Percentiles rank a stretch among this genome's conserved stretches.
Conservation (phyloP, 2,797 vertebrate genomes). For the Xenopus petersii region DNA sequence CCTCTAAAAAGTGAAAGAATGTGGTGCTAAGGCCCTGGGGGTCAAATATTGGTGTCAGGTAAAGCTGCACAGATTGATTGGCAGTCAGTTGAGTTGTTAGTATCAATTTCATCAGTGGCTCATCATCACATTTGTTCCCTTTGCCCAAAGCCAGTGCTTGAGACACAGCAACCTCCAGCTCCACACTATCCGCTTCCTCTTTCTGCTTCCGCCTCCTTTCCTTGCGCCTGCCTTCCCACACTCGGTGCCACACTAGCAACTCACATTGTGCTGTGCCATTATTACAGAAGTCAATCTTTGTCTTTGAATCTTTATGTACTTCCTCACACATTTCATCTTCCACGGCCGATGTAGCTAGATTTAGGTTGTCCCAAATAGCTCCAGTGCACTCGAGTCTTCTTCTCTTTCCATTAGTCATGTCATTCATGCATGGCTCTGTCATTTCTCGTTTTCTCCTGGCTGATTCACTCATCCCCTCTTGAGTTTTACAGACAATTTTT, state of each 20-base stretch:
- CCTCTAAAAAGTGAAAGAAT: constrained; percentile 83
- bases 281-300: not conserved
- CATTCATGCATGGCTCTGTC: not conserved
- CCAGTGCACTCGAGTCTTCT: not conserved
- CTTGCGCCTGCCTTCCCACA: constrained; percentile 81
- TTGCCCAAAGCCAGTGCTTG: constrained; percentile 63
- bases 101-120: constrained; percentile 68
- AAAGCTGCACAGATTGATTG: constrained; percentile 19
- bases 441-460: constrained; percentile 17
- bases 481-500: not conserved
- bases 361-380: not conserved
- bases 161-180: constrained; percentile 76
- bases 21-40: constrained; percentile 68
- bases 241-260: constrained; percentile 61
- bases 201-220: constrained; percentile 20
- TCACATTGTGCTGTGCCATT: not conserved
- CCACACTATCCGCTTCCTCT: constrained; percentile 60
- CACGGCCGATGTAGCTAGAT: not conserved
- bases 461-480: not conserved
- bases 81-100: constrained; percentile 58
- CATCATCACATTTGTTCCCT: not conserved
- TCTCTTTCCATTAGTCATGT: constrained; percentile 10
- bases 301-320: not conserved
- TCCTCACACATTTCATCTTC: not conserved
- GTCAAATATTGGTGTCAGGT: constrained; percentile 64